These are phyloP conservation scores for Papilio aristodemus DNA, from an alignment of 1,140 invertebrate genomes.

Conservation along the genomic window DNA sequence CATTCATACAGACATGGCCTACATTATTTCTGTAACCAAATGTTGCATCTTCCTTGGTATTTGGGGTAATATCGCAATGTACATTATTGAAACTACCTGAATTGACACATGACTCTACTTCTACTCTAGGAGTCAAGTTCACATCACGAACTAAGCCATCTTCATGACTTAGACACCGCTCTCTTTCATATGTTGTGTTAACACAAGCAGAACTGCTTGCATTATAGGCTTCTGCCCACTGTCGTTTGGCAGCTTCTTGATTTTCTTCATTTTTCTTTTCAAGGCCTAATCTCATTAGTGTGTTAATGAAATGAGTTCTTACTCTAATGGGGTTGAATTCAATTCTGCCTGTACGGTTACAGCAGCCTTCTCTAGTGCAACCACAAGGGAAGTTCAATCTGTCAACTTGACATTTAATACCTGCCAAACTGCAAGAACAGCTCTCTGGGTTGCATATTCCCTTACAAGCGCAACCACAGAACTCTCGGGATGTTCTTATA, in stretches of 20 bases:
- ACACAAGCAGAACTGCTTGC: constrained; percentile 53
- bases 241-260: constrained; percentile 66
- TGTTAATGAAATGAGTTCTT: constrained; percentile 98
- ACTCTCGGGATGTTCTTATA: constrained; percentile 94
- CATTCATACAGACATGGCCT: constrained; percentile 49
- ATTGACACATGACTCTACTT: constrained; percentile 83
- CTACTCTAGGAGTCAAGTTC: constrained; percentile 79
- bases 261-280: constrained; percentile 83
- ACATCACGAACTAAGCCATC: constrained; percentile 79
- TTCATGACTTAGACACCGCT: constrained; percentile 56
- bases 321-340: constrained; percentile 98
- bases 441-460: constrained; percentile 97
- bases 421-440: constrained; percentile 95
- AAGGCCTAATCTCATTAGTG: constrained; percentile 95
- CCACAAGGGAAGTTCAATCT: constrained; percentile 97
- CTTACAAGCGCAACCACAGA: constrained; percentile 97
- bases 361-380: constrained; percentile 96
- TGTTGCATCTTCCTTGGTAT: constrained; percentile 49
- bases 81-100: constrained; percentile 84
- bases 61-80: constrained; percentile 74
- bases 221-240: constrained; percentile 60
- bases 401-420: constrained; percentile 98
- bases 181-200: constrained; percentile 56
- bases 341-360: constrained; percentile 94
- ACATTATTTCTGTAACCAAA: constrained; percentile 58